A percentile compares a stretch with the other conserved stretches of the same genome.
phyloP scores from a whole-genome alignment of 2,797 vertebrate genomes.

The Epinephelus malabaricus region DNA sequence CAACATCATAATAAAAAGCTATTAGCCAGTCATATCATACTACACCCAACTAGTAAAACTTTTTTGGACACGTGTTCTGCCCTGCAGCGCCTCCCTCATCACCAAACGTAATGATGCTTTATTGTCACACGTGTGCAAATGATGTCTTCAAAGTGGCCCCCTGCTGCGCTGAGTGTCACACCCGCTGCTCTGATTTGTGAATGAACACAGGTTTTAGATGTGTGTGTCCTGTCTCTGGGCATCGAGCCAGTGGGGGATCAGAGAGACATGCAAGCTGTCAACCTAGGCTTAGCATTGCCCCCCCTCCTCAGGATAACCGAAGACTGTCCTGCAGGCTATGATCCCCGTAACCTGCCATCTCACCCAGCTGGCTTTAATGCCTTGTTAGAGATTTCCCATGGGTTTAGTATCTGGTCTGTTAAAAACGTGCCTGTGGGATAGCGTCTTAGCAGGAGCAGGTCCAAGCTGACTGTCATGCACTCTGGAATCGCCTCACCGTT shows the following conservation, averaged over 20 bases:
- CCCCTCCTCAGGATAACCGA: conserved; percentile 26
- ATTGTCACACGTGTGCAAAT: not conserved
- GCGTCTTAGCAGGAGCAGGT: conserved; percentile 13
- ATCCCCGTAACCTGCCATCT: conserved; percentile 11
- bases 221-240: conserved; percentile 57
- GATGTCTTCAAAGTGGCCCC: conserved; percentile 21
- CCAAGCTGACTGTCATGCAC: conserved; percentile 21
- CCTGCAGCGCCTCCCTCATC: not conserved
- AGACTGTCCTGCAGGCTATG: conserved; percentile 13
- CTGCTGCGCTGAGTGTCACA: conserved; percentile 22
- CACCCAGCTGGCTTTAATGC: conserved; percentile 30
- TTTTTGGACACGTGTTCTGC: not conserved
- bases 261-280: conserved; percentile 64
- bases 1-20: conserved; percentile 7
- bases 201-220: conserved; percentile 49
- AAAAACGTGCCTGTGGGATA: conserved; percentile 1
- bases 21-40: not conserved
- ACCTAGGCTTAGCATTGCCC: conserved; percentile 49
- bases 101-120: conserved; percentile 1
- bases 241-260: conserved; percentile 66
- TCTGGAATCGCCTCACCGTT: not conserved
- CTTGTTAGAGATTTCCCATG: conserved; percentile 25
- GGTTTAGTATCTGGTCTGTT: conserved; percentile 30
- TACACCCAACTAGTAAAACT: not conserved
- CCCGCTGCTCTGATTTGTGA: conserved; percentile 59